Evolutionary conservation across 2,797 vertebrate genomes (phyloP).

Genomic region (Adelosebastes latens): DNA sequence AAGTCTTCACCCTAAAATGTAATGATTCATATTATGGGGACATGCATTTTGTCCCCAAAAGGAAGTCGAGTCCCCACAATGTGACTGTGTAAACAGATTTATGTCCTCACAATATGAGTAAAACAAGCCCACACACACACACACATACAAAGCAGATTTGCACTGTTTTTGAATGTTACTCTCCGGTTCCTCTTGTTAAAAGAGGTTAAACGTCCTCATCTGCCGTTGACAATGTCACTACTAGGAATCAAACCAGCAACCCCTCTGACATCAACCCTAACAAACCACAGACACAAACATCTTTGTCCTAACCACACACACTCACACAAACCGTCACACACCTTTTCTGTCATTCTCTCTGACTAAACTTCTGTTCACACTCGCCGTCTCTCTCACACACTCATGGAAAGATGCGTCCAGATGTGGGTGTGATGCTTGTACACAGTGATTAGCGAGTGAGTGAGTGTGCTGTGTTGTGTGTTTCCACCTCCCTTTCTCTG

Average conservation of each 20-base stretch:
- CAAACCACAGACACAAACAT: conserved; percentile 5
- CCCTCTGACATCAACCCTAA: conserved; percentile 1
- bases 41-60: no score
- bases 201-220: neutral
- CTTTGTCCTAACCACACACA: conserved; percentile 8
- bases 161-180: neutral
- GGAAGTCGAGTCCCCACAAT: no score
- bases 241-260: conserved; percentile 23
- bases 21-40: no score
- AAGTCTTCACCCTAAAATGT: no score
- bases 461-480: conserved; percentile 37
- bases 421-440: conserved; percentile 63
- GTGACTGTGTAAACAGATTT: no score
- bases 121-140: no score
- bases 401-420: conserved; percentile 43
- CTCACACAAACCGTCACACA: conserved; percentile 25
- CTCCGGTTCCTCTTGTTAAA: neutral
- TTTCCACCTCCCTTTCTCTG: conserved; percentile 66
- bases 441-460: conserved; percentile 44
- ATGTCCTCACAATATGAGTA: no score
- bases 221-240: neutral
- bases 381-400: conserved; percentile 8
- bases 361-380: conserved; percentile 39
- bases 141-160: neutral
- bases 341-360: conserved; percentile 29